Percentiles rank a stretch among this genome's conserved stretches.
phyloP scores from a whole-genome alignment of 2,797 vertebrate species.

The Pseudomugil tenellus region DNA sequence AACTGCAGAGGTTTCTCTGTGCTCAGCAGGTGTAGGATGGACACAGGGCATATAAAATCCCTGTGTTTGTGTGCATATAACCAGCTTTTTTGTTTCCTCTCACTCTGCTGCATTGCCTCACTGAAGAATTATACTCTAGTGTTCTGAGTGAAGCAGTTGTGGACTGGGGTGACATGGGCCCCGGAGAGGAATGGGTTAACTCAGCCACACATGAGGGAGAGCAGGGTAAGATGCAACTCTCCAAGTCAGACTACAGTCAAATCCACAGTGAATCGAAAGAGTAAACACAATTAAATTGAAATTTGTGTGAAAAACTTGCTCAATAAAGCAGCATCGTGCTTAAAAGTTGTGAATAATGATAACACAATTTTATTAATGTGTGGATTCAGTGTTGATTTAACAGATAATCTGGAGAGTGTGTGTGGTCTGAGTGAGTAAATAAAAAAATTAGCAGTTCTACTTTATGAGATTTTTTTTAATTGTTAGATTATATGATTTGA shows the following conservation, averaged over 20 bases:
- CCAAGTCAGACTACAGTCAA: background rate
- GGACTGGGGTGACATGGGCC: conserved; percentile 81
- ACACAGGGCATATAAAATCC: conserved; percentile 3
- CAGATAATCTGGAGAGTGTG: conserved; percentile 5
- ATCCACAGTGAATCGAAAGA: conserved; percentile 29
- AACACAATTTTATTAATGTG: background rate
- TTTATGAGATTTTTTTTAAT: background rate
- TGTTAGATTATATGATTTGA: no score
- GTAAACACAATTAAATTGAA: background rate
- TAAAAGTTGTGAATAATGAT: background rate
- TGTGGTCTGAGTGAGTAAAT: conserved; percentile 28
- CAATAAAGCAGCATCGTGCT: background rate
- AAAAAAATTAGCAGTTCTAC: background rate
- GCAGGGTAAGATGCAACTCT: conserved; percentile 79
- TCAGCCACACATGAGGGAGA: conserved; percentile 59
- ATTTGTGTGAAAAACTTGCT: background rate
- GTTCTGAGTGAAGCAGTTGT: conserved; percentile 80
- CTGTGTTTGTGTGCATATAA: conserved; percentile 45
- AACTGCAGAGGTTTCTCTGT: conserved; percentile 7
- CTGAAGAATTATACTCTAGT: conserved; percentile 82
- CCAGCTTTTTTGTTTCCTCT: conserved; percentile 56
- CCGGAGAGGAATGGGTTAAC: conserved; percentile 76
- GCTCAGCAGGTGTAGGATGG: background rate
- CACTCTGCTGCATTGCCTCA: conserved; percentile 57
- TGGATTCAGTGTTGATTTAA: conserved; percentile 42